Conservation (phyloP, 2,113 vertebrate species). For the Carassius carassius region DNA sequence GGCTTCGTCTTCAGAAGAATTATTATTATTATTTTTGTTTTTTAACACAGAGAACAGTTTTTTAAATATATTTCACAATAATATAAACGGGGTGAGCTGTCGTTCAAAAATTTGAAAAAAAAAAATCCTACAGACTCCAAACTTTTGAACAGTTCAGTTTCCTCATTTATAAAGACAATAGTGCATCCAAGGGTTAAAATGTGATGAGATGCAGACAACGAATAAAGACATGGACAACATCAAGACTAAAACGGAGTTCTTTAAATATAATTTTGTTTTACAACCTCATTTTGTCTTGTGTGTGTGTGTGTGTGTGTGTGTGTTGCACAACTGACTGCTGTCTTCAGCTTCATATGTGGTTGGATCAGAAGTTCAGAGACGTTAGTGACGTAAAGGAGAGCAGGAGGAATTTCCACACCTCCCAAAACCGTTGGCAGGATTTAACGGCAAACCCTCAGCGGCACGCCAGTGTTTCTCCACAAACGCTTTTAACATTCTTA, state of each 20-base stretch:
- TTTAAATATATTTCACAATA: background rate
- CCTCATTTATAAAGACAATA: background rate
- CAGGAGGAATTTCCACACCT: slow-evolving; percentile 20
- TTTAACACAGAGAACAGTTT: background rate
- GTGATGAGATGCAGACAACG: background rate
- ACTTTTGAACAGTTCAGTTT: background rate
- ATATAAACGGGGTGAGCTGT: background rate
- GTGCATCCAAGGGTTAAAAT: background rate
- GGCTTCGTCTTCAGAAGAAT: background rate
- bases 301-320: background rate
- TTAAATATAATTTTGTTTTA: slow-evolving; percentile 13
- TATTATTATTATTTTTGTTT: background rate
- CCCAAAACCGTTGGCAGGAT: slow-evolving; percentile 10
- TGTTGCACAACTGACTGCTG: background rate
- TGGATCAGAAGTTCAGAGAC: slow-evolving; percentile 15
- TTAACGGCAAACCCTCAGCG: slow-evolving; percentile 18
- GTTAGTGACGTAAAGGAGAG: slow-evolving; percentile 20
- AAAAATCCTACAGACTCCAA: no score
- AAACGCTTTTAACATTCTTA: slow-evolving; percentile 25
- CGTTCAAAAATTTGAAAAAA: background rate
- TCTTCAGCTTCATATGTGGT: background rate
- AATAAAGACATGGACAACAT: background rate
- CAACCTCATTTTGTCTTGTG: background rate
- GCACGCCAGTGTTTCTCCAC: slow-evolving; percentile 2
- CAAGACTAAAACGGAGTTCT: background rate